Conservation (phyloP, 1,140 invertebrate species). For the Melipona quadrifasciata region DNA sequence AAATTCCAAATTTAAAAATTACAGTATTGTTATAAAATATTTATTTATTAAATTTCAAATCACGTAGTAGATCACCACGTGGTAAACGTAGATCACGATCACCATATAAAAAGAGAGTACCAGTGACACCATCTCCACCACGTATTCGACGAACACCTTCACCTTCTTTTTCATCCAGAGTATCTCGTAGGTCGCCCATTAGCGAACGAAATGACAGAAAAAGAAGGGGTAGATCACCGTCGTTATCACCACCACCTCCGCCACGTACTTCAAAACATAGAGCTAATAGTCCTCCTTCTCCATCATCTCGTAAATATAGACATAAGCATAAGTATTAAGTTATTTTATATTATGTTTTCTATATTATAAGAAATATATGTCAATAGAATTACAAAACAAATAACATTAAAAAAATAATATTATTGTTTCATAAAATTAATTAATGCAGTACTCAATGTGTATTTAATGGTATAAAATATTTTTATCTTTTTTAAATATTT, state of each 20-base stretch:
- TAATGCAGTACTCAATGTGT: conserved; percentile 19
- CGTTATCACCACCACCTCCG: conserved; percentile 77
- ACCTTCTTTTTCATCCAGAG: conserved; percentile 74
- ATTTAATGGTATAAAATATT: conserved; percentile 31
- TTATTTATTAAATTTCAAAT: conserved; percentile 67
- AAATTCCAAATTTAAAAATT: neutral
- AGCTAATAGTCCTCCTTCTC: conserved; percentile 75
- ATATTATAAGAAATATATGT: conserved; percentile 26
- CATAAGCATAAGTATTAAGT: conserved; percentile 83
- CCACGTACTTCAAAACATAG: conserved; percentile 75
- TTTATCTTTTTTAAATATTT: conserved; percentile 30
- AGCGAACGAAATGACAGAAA: conserved; percentile 76
- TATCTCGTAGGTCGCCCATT: conserved; percentile 75
- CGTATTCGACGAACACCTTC: conserved; percentile 79
- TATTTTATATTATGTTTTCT: conserved; percentile 30
- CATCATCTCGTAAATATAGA: conserved; percentile 80
- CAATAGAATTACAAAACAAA: conserved; percentile 16
- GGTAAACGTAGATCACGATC: conserved; percentile 78
- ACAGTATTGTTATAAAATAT: conserved; percentile 3
- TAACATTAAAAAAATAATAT: neutral
- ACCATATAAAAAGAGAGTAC: conserved; percentile 77
- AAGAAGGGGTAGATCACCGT: conserved; percentile 74
- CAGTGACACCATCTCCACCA: conserved; percentile 79
- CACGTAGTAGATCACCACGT: conserved; percentile 79
- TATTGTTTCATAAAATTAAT: conserved; percentile 30